Evolutionary conservation across 1,140 invertebrate species (phyloP).

Genomic region (Cylas formicarius): DNA sequence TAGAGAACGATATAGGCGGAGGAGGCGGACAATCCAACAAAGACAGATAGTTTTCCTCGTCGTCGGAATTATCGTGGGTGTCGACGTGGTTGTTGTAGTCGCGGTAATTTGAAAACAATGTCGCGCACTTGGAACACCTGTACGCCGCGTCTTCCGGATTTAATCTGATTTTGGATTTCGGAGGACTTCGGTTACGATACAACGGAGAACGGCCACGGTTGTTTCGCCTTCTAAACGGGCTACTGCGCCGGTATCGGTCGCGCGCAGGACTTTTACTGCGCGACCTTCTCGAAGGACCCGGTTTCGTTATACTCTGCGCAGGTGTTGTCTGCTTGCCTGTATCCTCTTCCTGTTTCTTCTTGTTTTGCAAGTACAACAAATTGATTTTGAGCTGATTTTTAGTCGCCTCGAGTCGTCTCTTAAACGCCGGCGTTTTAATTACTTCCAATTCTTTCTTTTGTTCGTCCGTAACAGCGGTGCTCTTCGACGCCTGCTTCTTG

Average conservation of each 20-base stretch:
- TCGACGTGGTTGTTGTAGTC: conserved; percentile 3
- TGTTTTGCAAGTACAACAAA: conserved; percentile 5
- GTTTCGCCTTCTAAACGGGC: too few relatives aligned
- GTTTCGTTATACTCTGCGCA: neutral
- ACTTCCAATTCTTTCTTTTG: conserved; percentile 4
- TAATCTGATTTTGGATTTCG: neutral
- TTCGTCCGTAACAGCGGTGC: neutral
- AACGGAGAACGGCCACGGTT: too few relatives aligned
- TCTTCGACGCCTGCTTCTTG: neutral
- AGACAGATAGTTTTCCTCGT: conserved; percentile 6
- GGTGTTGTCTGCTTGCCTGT: neutral
- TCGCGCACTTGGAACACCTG: conserved; percentile 3
- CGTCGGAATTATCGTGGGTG: neutral
- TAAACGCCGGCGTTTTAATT: neutral
- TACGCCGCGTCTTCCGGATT: conserved; percentile 1
- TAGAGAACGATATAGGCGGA: neutral
- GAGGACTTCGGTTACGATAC: neutral
- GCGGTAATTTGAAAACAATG: conserved; percentile 4
- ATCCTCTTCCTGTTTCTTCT: neutral
- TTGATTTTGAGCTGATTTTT: conserved; percentile 9
- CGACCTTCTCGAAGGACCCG: neutral
- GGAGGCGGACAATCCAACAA: neutral
- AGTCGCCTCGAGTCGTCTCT: neutral
- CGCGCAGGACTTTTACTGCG: neutral
- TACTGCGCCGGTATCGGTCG: neutral